Conservation (phyloP, 2,113 vertebrate species). For the Grus americana region DNA sequence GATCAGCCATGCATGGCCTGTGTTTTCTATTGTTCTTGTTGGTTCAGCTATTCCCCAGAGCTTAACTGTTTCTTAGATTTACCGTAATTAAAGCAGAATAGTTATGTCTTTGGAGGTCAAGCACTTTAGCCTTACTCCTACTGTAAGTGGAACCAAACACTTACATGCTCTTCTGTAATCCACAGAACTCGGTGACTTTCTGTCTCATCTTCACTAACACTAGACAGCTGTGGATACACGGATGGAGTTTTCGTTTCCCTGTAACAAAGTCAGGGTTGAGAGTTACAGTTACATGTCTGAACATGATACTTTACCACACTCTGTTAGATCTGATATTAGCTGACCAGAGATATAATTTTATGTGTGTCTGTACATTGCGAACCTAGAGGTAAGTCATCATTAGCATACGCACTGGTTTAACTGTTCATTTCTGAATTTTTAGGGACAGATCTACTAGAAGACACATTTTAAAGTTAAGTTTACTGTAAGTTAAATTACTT, state of each 20-base stretch:
- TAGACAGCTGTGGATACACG: neutral
- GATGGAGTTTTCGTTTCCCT: neutral
- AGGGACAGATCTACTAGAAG: neutral
- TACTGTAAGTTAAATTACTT: neutral
- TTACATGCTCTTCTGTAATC: neutral
- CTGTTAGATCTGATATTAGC: neutral
- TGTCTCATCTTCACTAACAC: neutral
- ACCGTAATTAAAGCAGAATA: neutral
- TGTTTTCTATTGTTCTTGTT: slow-evolving; percentile 18
- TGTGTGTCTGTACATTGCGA: neutral
- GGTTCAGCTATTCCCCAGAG: neutral
- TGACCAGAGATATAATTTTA: neutral
- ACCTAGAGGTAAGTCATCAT: neutral
- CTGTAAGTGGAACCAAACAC: neutral
- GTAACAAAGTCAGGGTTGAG: neutral
- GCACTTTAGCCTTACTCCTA: neutral
- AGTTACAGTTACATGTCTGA: neutral
- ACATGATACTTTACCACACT: neutral
- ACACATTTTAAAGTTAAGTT: neutral
- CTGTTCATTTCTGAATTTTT: neutral
- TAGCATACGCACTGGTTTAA: neutral
- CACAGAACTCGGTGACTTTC: neutral
- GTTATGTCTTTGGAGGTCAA: neutral
- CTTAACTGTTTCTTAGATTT: neutral
- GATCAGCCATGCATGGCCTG: neutral